Conservation (phyloP, 1,140 invertebrate species). For the Brachionus angularis region DNA sequence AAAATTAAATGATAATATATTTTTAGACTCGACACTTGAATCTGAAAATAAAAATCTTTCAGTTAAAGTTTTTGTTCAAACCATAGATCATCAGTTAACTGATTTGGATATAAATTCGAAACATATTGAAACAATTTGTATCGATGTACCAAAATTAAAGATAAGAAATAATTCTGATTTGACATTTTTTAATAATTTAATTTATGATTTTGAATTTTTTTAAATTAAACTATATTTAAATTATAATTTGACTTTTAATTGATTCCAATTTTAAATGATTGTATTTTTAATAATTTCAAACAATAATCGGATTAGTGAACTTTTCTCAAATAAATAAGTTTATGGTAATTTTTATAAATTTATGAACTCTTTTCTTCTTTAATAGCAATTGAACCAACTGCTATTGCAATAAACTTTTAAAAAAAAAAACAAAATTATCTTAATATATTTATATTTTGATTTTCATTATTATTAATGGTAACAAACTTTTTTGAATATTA, state of each 20-base stretch:
- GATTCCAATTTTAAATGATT: neutral
- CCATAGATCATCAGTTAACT: neutral
- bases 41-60: neutral
- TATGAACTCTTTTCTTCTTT: too few relatives aligned
- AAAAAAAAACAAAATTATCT: too few relatives aligned
- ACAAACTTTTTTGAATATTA: too few relatives aligned
- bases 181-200: neutral
- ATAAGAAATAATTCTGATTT: neutral
- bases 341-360: too few relatives aligned
- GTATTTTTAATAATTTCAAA: neutral
- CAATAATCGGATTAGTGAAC: too few relatives aligned
- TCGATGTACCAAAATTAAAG: neutral
- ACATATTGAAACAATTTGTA: neutral
- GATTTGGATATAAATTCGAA: neutral
- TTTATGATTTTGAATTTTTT: constrained; percentile 36
- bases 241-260: too few relatives aligned
- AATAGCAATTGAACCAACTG: too few relatives aligned
- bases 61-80: neutral
- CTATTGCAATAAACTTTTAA: too few relatives aligned
- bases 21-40: neutral
- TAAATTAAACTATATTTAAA: neutral
- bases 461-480: too few relatives aligned
- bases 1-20: constrained; percentile 14
- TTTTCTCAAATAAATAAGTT: too few relatives aligned
- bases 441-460: too few relatives aligned